These are phyloP conservation scores for Crioceris asparagi DNA, from an alignment of 2,888 invertebrate species.

Conservation along the genomic window DNA sequence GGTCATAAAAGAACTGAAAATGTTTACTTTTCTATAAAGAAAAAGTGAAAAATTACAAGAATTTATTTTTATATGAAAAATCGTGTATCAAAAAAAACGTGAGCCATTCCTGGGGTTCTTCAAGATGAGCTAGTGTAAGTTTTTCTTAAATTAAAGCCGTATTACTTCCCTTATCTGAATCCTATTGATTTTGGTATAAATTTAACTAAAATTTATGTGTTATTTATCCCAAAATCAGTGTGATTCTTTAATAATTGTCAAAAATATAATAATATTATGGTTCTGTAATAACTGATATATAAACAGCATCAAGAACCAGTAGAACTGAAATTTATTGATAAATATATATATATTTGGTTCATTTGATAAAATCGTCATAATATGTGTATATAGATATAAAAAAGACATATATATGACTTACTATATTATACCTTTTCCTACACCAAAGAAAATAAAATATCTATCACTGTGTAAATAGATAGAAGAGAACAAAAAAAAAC, in stretches of 20 bases:
- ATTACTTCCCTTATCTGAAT: neutral
- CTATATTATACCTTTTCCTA: constrained; percentile 35
- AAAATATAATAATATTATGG: too few species aligned
- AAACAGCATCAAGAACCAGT: too few species aligned
- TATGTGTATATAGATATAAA: too few species aligned
- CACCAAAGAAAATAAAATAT: constrained; percentile 41
- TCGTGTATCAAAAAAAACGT: too few species aligned
- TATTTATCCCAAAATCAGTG: too few species aligned
- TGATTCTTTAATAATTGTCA: too few species aligned
- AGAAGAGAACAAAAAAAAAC: too few species aligned
- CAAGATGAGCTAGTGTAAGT: constrained; percentile 1
- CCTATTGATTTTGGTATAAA: constrained; percentile 6
- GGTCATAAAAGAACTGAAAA: constrained; percentile 8
- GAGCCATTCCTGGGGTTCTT: neutral
- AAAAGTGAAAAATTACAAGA: too few species aligned
- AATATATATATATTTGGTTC: too few species aligned
- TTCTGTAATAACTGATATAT: too few species aligned
- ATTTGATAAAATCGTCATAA: too few species aligned
- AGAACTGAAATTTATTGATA: too few species aligned
- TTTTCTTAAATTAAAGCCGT: neutral
- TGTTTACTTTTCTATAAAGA: constrained; percentile 3
- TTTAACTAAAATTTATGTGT: constrained; percentile 17
- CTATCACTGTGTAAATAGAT: constrained; percentile 37
- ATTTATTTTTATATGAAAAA: constrained; percentile 1
- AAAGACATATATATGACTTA: constrained; percentile 18